Base-by-base conservation (phyloP, 2,113 vertebrate genomes). In the Fukomys damarensis region DNA sequence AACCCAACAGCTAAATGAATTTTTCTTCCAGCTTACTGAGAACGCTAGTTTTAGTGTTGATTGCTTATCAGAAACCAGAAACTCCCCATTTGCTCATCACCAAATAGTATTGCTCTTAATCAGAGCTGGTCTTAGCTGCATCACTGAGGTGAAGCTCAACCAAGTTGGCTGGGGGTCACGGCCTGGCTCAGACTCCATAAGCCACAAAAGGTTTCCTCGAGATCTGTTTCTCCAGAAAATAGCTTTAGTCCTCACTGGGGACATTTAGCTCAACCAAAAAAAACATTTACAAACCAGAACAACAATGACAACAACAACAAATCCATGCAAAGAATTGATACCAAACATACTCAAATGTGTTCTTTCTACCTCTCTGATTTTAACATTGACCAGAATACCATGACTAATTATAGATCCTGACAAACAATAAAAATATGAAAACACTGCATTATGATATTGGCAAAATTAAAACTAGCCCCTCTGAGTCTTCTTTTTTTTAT, bases 381-480 rank as follows among this genome's bases (percentile, higher is more conserved):
- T 70, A 82, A 54, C 30, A 54, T 22, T 61, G 52, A 52, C 59
- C 77, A 26, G 11, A 93, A 92, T 52, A 72, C 66, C 70, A 41
- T 89, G 54, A 63, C 35, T 82, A 41, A 92, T 72, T 93, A 92
- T 80, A 86, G n/a, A 79, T 35, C 28, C 32, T 11, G 4, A 82
- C 8, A 80, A 81, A 79, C 68, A 86, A 65, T 43, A 61, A 43
- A 43, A 72, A 38, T 32, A 58, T 65, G 38, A 52, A 81, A 95
- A 74, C 38, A 46, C 0, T 12, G 17, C 74, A 32, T 83, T 77
- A 52, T 8, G 43, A 41, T 28, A 14, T 14, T 88, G 70, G 46
- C 70, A 91, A 80, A 80, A 85, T 84, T 35, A 91, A 89, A 97
- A 52, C 46, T 52, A 89, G 30, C 16, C 63, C 28, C 58, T 87